Conservation (phyloP, 2,888 invertebrate genomes). For the Agonum fuliginosum region DNA sequence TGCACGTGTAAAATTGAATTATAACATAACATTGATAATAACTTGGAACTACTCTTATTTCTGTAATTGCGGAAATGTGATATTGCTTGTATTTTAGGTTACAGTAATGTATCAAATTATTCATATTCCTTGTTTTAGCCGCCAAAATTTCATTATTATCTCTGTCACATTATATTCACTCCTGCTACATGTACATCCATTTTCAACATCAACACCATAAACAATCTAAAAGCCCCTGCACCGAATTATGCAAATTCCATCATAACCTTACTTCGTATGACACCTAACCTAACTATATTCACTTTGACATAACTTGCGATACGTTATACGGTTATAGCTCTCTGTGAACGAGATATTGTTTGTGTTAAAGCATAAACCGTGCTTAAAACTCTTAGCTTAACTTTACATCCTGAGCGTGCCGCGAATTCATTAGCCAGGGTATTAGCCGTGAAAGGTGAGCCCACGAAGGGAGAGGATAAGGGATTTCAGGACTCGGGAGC, state of each 20-base stretch:
- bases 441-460: background rate
- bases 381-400: background rate
- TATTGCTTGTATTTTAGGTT: no score
- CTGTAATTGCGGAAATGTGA: no score
- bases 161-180: no score
- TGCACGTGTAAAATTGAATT: no score
- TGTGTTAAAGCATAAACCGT: background rate
- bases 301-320: background rate
- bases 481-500: background rate
- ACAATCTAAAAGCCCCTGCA: no score
- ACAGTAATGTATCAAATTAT: no score
- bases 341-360: background rate
- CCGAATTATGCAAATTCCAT: background rate
- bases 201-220: background rate
- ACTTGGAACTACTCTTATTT: no score
- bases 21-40: no score
- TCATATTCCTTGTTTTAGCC: no score
- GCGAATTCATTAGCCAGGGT: slow-evolving; percentile 7
- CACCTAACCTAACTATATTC: slow-evolving; percentile 12
- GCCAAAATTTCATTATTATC: no score
- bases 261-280: background rate
- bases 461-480: background rate
- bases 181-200: slow-evolving; percentile 9
- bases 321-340: background rate
- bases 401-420: background rate